Conservation (phyloP, 2,113 vertebrate species). For the Cochlearius cochlearius region DNA sequence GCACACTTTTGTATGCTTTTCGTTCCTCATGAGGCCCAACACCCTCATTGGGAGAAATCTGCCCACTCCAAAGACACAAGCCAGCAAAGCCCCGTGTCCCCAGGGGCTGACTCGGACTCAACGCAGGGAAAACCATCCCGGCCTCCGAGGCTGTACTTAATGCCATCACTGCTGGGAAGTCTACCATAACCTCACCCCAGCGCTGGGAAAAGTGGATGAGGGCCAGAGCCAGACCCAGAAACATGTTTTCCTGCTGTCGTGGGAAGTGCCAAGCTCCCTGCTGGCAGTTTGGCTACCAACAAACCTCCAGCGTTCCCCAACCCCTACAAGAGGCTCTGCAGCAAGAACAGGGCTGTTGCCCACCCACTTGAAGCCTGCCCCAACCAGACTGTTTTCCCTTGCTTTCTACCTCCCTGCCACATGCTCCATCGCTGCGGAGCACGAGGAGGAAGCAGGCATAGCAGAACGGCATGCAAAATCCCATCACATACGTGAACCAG, state of each 20-base stretch:
- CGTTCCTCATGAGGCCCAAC: not conserved
- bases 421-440: rapidly evolving
- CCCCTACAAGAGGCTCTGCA: not conserved
- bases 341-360: not conserved
- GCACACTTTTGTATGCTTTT: not conserved
- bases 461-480: not conserved
- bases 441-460: not conserved
- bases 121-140: not conserved
- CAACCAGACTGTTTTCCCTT: not conserved
- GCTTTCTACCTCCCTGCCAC: not conserved
- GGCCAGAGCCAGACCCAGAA: not conserved
- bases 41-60: not conserved
- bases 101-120: not conserved
- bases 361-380: not conserved
- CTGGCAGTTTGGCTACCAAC: not conserved
- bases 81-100: not conserved
- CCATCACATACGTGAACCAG: rapidly evolving
- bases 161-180: not conserved
- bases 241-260: rapidly evolving
- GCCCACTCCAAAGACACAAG: not conserved
- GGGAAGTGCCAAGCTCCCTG: not conserved
- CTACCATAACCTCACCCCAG: not conserved
- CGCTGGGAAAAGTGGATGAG: not conserved
- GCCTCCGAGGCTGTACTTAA: rapidly evolving
- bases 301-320: not conserved